These are phyloP conservation scores for Cheilosia grossa DNA, from an alignment of 2,888 invertebrate genomes.

Conservation along the genomic window DNA sequence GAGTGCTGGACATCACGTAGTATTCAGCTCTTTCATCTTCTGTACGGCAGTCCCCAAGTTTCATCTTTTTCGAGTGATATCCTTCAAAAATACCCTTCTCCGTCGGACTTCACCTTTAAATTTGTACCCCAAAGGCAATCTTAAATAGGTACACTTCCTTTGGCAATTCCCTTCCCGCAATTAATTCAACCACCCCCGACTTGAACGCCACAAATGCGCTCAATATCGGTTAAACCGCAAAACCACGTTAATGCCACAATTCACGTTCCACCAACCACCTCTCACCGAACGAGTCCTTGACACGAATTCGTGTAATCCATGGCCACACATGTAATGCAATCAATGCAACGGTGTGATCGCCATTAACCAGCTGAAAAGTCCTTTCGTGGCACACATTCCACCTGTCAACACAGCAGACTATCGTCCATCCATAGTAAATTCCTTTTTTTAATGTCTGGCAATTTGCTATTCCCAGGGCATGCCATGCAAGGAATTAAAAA, in stretches of 20 bases:
- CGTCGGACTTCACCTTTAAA: no score
- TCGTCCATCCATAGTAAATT: constrained; percentile 19
- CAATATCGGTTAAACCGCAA: no score
- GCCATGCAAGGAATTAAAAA: constrained; percentile 16
- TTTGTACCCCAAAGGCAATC: no score
- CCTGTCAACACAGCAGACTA: not conserved
- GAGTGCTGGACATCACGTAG: no score
- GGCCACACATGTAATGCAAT: constrained; percentile 28
- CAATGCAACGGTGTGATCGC: constrained; percentile 14
- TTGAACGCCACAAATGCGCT: no score
- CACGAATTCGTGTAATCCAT: constrained; percentile 23
- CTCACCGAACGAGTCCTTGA: constrained; percentile 33
- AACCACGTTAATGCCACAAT: constrained; percentile 4
- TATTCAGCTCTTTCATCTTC: no score
- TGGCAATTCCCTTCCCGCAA: no score
- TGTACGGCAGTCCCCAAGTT: no score
- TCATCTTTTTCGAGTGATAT: no score
- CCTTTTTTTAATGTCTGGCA: constrained; percentile 50
- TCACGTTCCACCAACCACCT: not conserved
- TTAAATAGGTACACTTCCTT: no score
- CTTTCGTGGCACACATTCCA: not conserved
- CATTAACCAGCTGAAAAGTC: constrained; percentile 25
- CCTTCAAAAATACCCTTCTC: no score
- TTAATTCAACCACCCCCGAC: no score
- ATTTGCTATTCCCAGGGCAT: constrained; percentile 50